phyloP scores from a whole-genome alignment of 2,113 vertebrate genomes.

The Callithrix jacchus region DNA sequence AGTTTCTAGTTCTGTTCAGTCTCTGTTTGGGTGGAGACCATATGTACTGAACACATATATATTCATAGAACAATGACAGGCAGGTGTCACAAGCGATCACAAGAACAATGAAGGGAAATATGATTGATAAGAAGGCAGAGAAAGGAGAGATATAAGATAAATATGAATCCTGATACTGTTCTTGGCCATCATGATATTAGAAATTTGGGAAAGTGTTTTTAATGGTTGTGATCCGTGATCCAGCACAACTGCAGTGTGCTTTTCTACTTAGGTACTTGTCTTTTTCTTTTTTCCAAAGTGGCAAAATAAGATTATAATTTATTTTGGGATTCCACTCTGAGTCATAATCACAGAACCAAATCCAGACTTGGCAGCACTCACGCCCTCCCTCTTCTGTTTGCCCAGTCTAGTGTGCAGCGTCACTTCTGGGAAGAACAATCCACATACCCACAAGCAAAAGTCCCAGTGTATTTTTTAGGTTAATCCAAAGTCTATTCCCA shows the following conservation, averaged over 20 bases:
- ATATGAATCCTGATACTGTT: background rate
- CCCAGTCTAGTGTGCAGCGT: background rate
- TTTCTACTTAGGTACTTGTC: background rate
- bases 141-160: background rate
- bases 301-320: slow-evolving; percentile 4
- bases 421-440: slow-evolving; percentile 65
- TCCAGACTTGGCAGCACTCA: background rate
- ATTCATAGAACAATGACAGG: background rate
- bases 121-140: background rate
- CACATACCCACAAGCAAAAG: slow-evolving; percentile 55
- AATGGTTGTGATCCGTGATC: background rate
- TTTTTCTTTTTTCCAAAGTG: background rate
- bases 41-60: background rate
- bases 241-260: background rate
- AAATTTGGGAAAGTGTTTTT: background rate
- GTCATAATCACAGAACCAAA: slow-evolving; percentile 20
- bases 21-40: background rate
- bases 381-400: background rate
- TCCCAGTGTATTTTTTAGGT: slow-evolving; percentile 44
- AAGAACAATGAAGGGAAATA: background rate
- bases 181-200: background rate
- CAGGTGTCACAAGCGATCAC: background rate
- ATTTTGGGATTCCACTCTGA: background rate
- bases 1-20: background rate
- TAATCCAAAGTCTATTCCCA: slow-evolving; percentile 55